Base-by-base conservation (phyloP, 2,888 invertebrate species). In the Stenodera caucasica region DNA sequence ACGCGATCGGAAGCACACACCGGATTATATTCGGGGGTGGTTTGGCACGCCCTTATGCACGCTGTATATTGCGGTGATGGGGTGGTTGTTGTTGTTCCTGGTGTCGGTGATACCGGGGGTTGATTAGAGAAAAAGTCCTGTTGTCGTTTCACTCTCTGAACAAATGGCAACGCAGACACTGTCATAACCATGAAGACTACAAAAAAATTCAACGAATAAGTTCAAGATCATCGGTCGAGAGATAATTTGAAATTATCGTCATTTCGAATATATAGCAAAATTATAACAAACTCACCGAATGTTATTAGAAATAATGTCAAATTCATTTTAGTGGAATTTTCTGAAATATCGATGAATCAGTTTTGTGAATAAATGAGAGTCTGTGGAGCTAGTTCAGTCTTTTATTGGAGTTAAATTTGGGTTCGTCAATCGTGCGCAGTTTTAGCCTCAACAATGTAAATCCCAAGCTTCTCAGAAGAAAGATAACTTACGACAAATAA, bases 11-110 rank as follows among this genome's bases (percentile, higher is more conserved):
- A 73, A 9, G 82, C 83, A 65, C 83, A 83, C 7, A 83, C 79
- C 0, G 83, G 83, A 66, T 82, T 80, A 68, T 81, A 83, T 66
- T 82, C 78, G 0, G 76, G 37, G 0, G 81, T 80, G 8, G 75
- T 73, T 1, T 75, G 76, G 64, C 83, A 83, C 3, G 21, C 26
- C 14, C 56, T 58, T 50, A 74, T 49, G 58, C 75, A 75, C 11
- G 67, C 15, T 3, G 49, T 60, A 58, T 62, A 73, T 26, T 49
- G 26, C 6, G 68, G 67, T 0, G 72, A 67, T 7, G 71, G 53
- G 7, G 70, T 67, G 29, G 70, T 71, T 21, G 69, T 67, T 9
- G 70, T 69, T 12, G 67, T 55, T 2, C 60, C 62, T 5, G 23
- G 50, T 33, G 55, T 23, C 2, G 56, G 7, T 29, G 58, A 21